Conservation (phyloP, 2,113 vertebrate species). For the Lepidothrix coronata region DNA sequence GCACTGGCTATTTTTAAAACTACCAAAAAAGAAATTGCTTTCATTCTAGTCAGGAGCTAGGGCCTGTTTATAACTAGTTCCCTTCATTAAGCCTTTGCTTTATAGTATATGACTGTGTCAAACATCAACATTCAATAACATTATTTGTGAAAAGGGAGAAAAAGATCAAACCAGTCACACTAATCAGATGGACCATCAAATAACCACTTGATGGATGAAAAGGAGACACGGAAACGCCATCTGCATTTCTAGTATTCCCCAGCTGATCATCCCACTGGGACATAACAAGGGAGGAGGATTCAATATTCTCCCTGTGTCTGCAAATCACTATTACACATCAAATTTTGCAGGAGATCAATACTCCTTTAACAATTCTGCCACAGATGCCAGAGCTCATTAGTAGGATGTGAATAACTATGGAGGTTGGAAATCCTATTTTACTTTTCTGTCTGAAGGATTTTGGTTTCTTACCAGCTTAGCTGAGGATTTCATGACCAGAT, state of each 20-base stretch:
- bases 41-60: not conserved
- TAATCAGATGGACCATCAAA: not conserved
- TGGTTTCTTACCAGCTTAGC: slow-evolving; percentile 39
- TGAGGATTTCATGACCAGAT: slow-evolving; percentile 35
- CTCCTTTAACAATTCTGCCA: slow-evolving; percentile 19
- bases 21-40: not conserved
- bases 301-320: not conserved
- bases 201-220: not conserved
- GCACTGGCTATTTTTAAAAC: not conserved
- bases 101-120: not conserved
- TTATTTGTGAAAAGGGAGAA: not conserved
- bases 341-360: slow-evolving; percentile 57
- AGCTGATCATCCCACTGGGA: not conserved
- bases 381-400: slow-evolving; percentile 47
- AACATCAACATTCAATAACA: not conserved
- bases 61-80: not conserved
- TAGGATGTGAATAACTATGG: slow-evolving; percentile 13
- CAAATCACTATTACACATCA: not conserved
- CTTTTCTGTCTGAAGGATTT: slow-evolving; percentile 63
- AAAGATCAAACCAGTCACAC: not conserved
- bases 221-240: slow-evolving; percentile 9
- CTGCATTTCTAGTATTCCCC: slow-evolving; percentile 2
- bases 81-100: not conserved
- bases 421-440: slow-evolving; percentile 51
- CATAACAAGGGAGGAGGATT: not conserved